Evolutionary conservation across 2,113 vertebrate genomes (phyloP).

Genomic region (Arenaria interpres): DNA sequence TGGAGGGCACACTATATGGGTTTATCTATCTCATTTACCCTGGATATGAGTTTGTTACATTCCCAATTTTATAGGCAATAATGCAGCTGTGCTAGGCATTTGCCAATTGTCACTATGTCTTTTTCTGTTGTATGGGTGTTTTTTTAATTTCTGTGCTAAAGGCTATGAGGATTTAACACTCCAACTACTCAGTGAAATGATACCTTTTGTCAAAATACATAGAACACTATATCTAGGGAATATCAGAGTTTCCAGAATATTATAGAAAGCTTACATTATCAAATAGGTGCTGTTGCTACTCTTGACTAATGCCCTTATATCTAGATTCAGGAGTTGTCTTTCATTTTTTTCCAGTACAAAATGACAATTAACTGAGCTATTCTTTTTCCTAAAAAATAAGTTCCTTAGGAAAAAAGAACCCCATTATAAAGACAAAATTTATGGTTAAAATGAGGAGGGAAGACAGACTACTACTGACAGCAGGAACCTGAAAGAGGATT

Average conservation of each 20-base stretch:
- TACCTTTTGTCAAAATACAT: neutral
- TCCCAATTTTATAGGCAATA: constrained; percentile 56
- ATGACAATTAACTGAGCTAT: neutral
- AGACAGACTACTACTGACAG: neutral
- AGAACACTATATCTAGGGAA: neutral
- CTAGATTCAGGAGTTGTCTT: neutral
- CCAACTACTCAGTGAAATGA: neutral
- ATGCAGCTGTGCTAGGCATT: constrained; percentile 63
- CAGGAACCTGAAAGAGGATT: neutral
- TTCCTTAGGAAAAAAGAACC: neutral
- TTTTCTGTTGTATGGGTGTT: neutral
- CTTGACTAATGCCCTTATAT: neutral
- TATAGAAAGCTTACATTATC: neutral
- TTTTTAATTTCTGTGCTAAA: neutral
- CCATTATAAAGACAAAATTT: neutral
- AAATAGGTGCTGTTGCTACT: neutral
- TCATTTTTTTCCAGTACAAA: neutral
- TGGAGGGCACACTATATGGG: constrained; percentile 2
- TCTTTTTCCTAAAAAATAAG: fast-evolving
- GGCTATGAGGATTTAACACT: constrained; percentile 28
- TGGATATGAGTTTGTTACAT: constrained; percentile 37
- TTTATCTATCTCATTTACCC: constrained; percentile 63
- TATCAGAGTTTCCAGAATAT: neutral
- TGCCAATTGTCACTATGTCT: constrained; percentile 29
- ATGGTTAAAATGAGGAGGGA: neutral